Conservation (phyloP, 2,113 vertebrate genomes). For the Pipra filicauda region DNA sequence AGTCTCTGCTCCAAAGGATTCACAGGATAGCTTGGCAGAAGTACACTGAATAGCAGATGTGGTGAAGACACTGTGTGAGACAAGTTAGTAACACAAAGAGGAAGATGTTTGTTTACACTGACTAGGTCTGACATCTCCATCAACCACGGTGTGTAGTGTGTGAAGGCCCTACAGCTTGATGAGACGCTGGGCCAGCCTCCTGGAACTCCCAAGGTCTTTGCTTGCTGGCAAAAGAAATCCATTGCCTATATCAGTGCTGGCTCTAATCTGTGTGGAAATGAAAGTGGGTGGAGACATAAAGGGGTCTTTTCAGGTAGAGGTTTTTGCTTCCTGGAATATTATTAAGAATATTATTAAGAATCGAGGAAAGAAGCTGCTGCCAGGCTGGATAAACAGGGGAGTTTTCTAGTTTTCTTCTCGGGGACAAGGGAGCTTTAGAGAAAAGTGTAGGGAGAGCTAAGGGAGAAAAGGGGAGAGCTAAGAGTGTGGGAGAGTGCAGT, state of each 20-base stretch:
- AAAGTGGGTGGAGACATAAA: background rate
- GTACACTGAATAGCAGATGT: background rate
- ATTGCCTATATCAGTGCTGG: background rate
- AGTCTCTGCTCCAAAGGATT: background rate
- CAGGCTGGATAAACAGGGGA: background rate
- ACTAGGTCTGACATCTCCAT: conserved; percentile 6
- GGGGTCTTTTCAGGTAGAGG: background rate
- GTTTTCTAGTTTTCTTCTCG: background rate
- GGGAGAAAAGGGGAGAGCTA: background rate
- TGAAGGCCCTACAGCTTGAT: background rate
- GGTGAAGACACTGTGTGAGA: background rate
- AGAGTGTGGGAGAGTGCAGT: background rate
- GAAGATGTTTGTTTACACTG: background rate
- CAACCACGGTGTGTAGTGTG: background rate
- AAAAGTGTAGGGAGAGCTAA: background rate
- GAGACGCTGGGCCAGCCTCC: background rate
- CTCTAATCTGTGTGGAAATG: background rate
- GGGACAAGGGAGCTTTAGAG: background rate
- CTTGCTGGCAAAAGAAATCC: background rate
- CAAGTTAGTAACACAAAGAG: background rate
- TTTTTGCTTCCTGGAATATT: background rate
- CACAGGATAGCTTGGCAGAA: background rate
- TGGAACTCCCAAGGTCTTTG: background rate
- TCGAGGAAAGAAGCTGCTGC: background rate
- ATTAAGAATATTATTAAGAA: background rate